Evolutionary conservation across 2,888 invertebrate genomes (phyloP), one percentile per base, ranked within the genome.

Genomic region (Ectropis crepuscularia): DNA sequence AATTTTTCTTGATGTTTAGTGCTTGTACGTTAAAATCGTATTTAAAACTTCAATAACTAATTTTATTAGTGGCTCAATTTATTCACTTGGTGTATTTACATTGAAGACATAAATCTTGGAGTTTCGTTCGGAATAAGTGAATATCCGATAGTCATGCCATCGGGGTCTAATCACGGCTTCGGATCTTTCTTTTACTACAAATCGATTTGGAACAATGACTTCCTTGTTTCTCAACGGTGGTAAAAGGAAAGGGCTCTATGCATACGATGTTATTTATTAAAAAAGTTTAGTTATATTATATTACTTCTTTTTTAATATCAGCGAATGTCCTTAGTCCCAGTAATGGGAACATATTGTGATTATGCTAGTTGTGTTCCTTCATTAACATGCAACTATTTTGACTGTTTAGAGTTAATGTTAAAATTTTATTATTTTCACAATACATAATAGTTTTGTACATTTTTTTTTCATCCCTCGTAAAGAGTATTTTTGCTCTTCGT

Each of bases 61-160:
- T 54, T 54, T 63, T 49, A 57, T 57, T 38, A 8, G 7, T 16
- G 46, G 41, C 39, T 39, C 45, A 48, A 53, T 51, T 57, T 57
- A 38, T 61, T 53, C 47, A 53, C 48, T 43, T n/a, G 36, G 53
- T 41, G 48, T 60, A 38, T 37, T 37, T 53, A 5, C 10, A 46
- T 50, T 60, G 42, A 45, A 11, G 46, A 55, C 59, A 62, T 53
- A 60, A 58, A 60, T 61, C 63, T 50, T 9, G 45, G 1, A 53
- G 37, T 51, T 53, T 67, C 57, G 61, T 53, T 57, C 57, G 64
- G 48, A 57, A 53, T 47, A 60, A 57, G 74, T 77, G 79, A 83
- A 85, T 78, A 81, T 70, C 81, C 79, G 53, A 74, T 68, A 79
- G 84, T 78, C 86, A 86, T 86, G 86, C 85, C 73, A 86, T 78